Base-by-base conservation (phyloP, 2,113 vertebrate species). In the Vidua macroura region DNA sequence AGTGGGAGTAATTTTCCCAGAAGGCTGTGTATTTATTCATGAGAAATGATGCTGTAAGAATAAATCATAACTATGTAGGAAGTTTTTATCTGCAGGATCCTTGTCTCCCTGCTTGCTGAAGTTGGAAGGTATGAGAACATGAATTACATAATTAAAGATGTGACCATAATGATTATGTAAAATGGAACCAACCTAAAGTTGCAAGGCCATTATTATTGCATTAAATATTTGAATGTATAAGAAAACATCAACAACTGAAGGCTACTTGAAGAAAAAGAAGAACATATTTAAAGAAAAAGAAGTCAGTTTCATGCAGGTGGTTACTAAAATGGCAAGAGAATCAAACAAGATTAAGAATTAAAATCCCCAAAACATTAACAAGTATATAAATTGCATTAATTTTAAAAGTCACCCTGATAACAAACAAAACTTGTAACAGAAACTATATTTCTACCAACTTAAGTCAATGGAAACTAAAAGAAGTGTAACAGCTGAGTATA, bases 1-100 rank as follows among this genome's bases (percentile, higher is more conserved):
- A 86, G 90, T 93, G 64, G 92, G 93, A 92, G 83, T 84, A 64
- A 78, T 96, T 93, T 95, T 95, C 73, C 53, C 88, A 93, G 80
- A 90, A 83, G 60, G 44, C 51, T 51, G 37, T 90, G 88, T 83
- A 86, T 92, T 95, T 95, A 93, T 95, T 95, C 64, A 88, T 70
- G 62, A 86, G 58, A 41, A 68, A 83, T 53, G 60, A 81, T 75
- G 80, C 76, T 78, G 63, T 92, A 90, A 78, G 75, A 93, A 70
- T 96, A 81, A 85, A 52, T 90, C 76, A 62, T 83, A 80, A 86
- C 64, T 88, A 83, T 53, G 80, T 86, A 88, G 73, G 66, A 94
- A 78, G 69, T 37, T 90, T 90, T 90, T 81, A 86, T 93, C 90
- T 82, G 53, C 72, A 86, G 64, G 76, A 88, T 88, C 30, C 53